Conservation (phyloP, 2,113 vertebrate species). For the Caranx ignobilis region DNA sequence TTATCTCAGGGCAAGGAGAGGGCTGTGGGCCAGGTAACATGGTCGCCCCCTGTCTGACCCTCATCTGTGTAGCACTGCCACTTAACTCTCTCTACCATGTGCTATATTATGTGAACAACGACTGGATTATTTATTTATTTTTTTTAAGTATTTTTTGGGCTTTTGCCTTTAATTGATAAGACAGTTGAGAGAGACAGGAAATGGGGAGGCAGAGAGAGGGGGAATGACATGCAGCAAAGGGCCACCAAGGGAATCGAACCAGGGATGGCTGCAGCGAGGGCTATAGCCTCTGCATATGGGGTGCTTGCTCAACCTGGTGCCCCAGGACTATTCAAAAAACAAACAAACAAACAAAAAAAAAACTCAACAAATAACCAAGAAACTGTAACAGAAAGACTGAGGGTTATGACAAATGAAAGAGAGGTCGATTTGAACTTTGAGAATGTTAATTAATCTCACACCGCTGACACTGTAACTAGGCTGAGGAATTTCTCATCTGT, state of each 20-base stretch:
- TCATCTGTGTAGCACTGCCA: constrained; percentile 7
- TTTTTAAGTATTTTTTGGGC: too few relatives aligned
- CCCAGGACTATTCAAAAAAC: too few relatives aligned
- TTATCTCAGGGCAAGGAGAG: constrained; percentile 58
- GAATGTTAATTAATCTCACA: neutral
- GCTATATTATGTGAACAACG: neutral
- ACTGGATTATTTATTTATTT: too few relatives aligned
- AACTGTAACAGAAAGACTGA: neutral
- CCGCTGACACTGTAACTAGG: neutral
- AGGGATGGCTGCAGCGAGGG: too few relatives aligned
- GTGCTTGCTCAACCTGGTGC: too few relatives aligned
- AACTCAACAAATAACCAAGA: neutral
- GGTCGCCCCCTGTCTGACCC: constrained; percentile 47
- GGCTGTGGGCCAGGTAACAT: constrained; percentile 60
- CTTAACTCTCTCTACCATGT: constrained; percentile 11
- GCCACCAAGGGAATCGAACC: too few relatives aligned
- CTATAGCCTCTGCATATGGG: too few relatives aligned
- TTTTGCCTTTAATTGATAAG: too few relatives aligned
- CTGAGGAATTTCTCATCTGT: constrained; percentile 50
- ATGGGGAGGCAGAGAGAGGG: too few relatives aligned
- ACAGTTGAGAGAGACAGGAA: too few relatives aligned
- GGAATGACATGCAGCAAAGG: too few relatives aligned
- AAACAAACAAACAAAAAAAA: too few relatives aligned
- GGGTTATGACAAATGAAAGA: neutral
- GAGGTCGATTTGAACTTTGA: neutral